Evolutionary conservation across 1,140 invertebrate genomes (phyloP).

Genomic region (Conus ventricosus): DNA sequence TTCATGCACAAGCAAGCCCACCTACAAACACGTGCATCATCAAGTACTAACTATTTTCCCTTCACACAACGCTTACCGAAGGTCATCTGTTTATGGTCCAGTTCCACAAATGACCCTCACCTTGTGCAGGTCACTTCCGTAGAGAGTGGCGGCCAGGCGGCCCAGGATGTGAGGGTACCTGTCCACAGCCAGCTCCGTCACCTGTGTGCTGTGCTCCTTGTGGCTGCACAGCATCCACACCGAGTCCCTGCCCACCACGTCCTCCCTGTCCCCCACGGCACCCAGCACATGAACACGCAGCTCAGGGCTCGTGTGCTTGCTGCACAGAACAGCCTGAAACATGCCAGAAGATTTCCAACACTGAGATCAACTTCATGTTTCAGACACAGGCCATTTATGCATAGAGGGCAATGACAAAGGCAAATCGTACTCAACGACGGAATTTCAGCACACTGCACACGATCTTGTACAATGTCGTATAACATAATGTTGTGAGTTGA

Average conservation of each 20-base stretch:
- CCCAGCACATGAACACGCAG: constrained; percentile 22
- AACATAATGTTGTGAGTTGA: too few species aligned
- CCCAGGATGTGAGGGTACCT: constrained; percentile 40
- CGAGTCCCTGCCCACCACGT: constrained; percentile 35
- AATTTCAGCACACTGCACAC: too few species aligned
- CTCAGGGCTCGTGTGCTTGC: neutral
- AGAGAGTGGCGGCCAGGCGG: constrained; percentile 28
- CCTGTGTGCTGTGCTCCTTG: constrained; percentile 24
- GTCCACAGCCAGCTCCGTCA: constrained; percentile 40
- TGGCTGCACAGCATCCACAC: constrained; percentile 46
- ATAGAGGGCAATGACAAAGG: too few species aligned
- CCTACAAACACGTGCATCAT: too few species aligned
- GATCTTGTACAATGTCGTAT: too few species aligned
- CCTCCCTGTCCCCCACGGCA: neutral
- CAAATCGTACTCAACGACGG: too few species aligned
- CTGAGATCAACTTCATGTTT: too few species aligned
- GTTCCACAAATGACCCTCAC: constrained; percentile 3
- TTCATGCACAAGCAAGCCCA: too few species aligned
- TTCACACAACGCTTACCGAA: too few species aligned
- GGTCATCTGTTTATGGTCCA: too few species aligned
- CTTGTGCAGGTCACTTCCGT: constrained; percentile 33
- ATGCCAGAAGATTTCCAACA: neutral
- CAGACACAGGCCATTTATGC: too few species aligned
- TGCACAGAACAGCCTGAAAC: constrained; percentile 53
- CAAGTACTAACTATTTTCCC: too few species aligned